Base-by-base conservation (phyloP, 2,888 invertebrate genomes). In the Drosophila anomalata region DNA sequence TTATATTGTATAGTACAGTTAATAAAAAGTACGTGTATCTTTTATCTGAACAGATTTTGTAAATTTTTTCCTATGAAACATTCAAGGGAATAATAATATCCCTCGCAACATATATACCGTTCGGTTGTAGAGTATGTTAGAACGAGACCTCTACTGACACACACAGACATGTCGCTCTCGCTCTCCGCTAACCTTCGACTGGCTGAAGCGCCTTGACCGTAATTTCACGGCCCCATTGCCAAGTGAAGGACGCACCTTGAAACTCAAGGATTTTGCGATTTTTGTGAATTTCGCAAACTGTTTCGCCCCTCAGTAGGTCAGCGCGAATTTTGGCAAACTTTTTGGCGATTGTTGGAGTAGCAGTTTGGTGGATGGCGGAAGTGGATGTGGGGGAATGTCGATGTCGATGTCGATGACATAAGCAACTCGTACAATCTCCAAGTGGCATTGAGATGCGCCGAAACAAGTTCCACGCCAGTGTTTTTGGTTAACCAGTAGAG, bases 191-290 rank as follows among this genome's bases (percentile, higher is more conserved):
- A 77, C 70, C 65, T 70, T 57, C 60, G 46, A 41, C 14, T 48
- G 42, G 29, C 33, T 51, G 14, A 41, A 33, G 55, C 68, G 75
- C 90, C 90, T 90, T 90, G 90, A 90, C 90, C 89, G 87, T 77
- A 78, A 79, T 83, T 68, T 75, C 48, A 70, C 77, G 73, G 75
- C 57, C 84, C 79, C 90, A 89, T 89, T 86, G 89, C 80, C 90
- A 87, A 82, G 73, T 84, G 89, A 89, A 90, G 89, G 88, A 89
- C 89, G 85, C 72, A 75, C 89, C 85, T 88, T 88, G 86, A 87
- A 76, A 86, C 78, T 86, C 89, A 90, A 89, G 90, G 90, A 90
- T 87, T 89, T 80, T 77, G 56, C 31, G 73, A 77, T 73, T 73
- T 78, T 80, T 62, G 81, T 85, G 76, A 83, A 77, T 73, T 84